These are phyloP conservation scores for Yasuhikotakia modesta DNA, from an alignment of 2,797 vertebrate species.

Conservation along the genomic window DNA sequence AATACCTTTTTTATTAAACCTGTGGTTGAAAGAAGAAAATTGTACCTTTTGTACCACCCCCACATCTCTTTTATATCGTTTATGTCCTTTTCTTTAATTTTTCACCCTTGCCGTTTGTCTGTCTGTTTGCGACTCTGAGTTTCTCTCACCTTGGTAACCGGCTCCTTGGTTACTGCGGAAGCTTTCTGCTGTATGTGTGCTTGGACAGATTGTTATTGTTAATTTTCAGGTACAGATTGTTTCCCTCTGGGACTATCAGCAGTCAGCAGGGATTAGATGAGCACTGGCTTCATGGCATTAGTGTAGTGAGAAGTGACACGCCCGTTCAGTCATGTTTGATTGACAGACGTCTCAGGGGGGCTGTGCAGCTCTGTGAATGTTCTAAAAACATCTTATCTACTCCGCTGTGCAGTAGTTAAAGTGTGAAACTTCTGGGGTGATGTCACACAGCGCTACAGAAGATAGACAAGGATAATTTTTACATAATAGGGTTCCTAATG, in stretches of 20 bases:
- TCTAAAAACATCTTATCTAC: neutral
- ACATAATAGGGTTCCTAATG: neutral
- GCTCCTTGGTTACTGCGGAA: slow-evolving; percentile 69
- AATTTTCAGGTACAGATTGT: slow-evolving; percentile 41
- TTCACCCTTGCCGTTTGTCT: neutral
- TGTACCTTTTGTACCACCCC: slow-evolving; percentile 9
- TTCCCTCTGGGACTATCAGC: slow-evolving; percentile 7
- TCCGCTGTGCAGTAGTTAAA: neutral
- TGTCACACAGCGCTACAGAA: neutral
- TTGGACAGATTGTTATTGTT: slow-evolving; percentile 60
- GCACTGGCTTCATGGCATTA: slow-evolving; percentile 7
- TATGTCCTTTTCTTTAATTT: neutral
- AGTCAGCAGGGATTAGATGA: slow-evolving; percentile 27
- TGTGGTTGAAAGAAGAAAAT: slow-evolving; percentile 43
- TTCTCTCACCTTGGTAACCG: slow-evolving; percentile 67
- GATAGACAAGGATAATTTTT: neutral
- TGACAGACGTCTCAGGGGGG: neutral
- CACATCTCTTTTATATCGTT: neutral
- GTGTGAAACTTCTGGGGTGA: neutral
- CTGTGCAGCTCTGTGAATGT: slow-evolving; percentile 5
- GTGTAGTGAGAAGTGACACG: slow-evolving; percentile 30
- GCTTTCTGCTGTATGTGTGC: slow-evolving; percentile 64
- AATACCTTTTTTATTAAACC: slow-evolving; percentile 65
- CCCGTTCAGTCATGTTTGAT: slow-evolving; percentile 11
- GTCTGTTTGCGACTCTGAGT: slow-evolving; percentile 37